These are phyloP conservation scores for Clanis bilineata DNA, from an alignment of 2,888 invertebrate genomes.

Conservation along the genomic window DNA sequence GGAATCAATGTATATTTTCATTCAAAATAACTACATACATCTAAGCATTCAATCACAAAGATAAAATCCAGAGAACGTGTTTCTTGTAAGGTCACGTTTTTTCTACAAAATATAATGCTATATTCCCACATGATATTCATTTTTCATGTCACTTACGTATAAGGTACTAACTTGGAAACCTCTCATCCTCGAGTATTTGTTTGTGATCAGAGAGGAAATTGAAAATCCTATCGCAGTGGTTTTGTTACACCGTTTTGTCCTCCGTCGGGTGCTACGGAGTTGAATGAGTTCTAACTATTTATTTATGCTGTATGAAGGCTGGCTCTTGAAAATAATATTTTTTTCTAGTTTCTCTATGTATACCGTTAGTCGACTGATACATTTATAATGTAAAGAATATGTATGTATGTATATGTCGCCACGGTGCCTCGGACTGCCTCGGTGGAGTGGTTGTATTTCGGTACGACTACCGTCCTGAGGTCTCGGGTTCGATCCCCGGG, in stretches of 20 bases:
- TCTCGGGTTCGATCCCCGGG: no score
- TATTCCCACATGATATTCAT: not conserved
- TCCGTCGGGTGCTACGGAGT: slow-evolving; percentile 3
- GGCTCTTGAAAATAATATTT: not conserved
- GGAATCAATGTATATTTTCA: not conserved
- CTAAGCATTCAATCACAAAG: not conserved
- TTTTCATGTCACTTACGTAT: slow-evolving; percentile 9
- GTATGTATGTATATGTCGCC: not conserved
- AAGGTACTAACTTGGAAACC: slow-evolving; percentile 12
- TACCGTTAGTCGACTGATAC: no score
- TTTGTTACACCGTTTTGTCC: slow-evolving; percentile 26
- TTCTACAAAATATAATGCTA: slow-evolving; percentile 2
- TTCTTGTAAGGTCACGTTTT: not conserved
- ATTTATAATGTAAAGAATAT: no score
- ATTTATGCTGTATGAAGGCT: slow-evolving; percentile 7
- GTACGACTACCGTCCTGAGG: no score
- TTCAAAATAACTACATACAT: not conserved
- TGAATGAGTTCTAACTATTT: slow-evolving; percentile 11
- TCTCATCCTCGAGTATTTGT: slow-evolving; percentile 30
- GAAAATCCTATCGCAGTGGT: slow-evolving; percentile 37
- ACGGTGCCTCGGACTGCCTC: no score
- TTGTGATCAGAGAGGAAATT: slow-evolving; percentile 38
- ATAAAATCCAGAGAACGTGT: slow-evolving; percentile 3
- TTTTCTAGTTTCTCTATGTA: not conserved
- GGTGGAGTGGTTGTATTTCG: no score